Percentiles rank a stretch among this genome's conserved stretches.
Conservation (phyloP, 2,113 vertebrate genomes). For the Bos indicus region DNA sequence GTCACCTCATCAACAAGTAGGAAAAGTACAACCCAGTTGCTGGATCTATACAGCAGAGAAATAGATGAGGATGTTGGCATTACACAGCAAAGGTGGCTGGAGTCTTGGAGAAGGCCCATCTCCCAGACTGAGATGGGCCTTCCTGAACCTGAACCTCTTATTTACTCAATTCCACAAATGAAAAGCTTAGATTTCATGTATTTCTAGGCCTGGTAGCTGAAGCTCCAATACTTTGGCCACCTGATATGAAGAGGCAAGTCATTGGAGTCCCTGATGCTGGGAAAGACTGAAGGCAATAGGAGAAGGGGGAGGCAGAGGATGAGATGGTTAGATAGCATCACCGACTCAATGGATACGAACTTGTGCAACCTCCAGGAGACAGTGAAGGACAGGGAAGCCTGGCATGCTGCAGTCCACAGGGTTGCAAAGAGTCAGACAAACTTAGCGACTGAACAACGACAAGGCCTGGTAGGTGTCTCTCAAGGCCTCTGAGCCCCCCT, state of each 20-base stretch:
- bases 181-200: not conserved
- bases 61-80: accelerated
- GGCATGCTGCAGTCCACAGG: not conserved
- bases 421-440: not conserved
- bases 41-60: not conserved
- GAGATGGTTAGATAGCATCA: not conserved
- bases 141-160: not conserved
- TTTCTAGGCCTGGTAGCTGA: not conserved
- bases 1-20: not conserved
- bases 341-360: not conserved
- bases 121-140: not conserved
- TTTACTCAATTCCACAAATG: not conserved
- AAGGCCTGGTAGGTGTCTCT: not conserved
- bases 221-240: not conserved
- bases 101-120: not conserved
- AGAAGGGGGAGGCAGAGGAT: not conserved
- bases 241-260: not conserved
- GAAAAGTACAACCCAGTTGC: not conserved
- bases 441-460: not conserved
- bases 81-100: not conserved
- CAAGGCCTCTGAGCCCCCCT: not conserved
- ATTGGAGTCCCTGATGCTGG: not conserved
- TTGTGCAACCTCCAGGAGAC: not conserved
- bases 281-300: not conserved
- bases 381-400: not conserved